phyloP scores from a whole-genome alignment of 2,113 vertebrate genomes.

The Anolis carolinensis region DNA sequence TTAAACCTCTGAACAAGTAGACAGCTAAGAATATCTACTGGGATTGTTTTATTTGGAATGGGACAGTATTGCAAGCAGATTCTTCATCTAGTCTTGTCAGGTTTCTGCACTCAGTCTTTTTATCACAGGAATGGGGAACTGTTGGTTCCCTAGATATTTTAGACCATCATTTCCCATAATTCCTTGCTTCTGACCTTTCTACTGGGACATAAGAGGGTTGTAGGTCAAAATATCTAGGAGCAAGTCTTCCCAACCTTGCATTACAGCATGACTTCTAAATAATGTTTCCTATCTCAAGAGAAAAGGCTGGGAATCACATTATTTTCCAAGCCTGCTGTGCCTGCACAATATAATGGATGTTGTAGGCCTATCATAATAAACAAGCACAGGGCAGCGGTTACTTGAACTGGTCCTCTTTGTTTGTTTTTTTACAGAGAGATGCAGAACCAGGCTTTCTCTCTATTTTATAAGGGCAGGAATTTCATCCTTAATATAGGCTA shows the following conservation, averaged over 20 bases:
- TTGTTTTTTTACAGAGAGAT: not conserved
- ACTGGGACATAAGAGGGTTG: not conserved
- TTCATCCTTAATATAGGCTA: not conserved
- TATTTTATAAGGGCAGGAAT: not conserved
- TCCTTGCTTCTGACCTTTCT: not conserved
- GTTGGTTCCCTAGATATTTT: not conserved
- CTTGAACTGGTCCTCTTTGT: not conserved
- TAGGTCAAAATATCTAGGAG: not conserved
- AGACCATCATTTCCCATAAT: not conserved
- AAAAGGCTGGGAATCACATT: not conserved
- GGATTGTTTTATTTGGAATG: not conserved
- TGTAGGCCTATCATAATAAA: not conserved
- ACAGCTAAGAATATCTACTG: not conserved
- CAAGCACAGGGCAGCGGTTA: not conserved
- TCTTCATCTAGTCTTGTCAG: slow-evolving; percentile 1
- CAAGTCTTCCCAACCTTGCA: not conserved
- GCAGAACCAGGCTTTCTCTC: not conserved
- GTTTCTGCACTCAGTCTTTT: not conserved
- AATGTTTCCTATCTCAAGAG: not conserved
- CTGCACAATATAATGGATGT: not conserved
- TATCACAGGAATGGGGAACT: not conserved
- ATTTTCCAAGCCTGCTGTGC: not conserved
- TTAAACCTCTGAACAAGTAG: not conserved
- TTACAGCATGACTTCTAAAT: not conserved
- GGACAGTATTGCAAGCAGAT: not conserved